Percentiles rank a stretch among this genome's conserved stretches.
These are phyloP conservation scores for Popillia japonica DNA, from an alignment of 1,140 invertebrate genomes.

Conservation along the genomic window DNA sequence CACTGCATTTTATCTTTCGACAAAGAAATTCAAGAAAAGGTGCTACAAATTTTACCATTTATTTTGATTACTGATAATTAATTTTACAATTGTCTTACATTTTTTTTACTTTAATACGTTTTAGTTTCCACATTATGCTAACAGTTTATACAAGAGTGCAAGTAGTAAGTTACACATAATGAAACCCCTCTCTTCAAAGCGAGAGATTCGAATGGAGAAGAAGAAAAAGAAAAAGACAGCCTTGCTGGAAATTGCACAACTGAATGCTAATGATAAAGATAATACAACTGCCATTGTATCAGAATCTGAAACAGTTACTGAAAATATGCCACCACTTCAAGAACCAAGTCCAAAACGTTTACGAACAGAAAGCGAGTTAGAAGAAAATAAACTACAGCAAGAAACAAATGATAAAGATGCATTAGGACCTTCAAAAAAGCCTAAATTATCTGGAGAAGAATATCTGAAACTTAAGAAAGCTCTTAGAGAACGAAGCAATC, in stretches of 20 bases:
- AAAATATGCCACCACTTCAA: slow-evolving; percentile 30
- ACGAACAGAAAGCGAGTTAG: slow-evolving; percentile 45
- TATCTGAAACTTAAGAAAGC: slow-evolving; percentile 66
- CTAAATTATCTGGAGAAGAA: slow-evolving; percentile 62
- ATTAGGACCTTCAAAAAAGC: slow-evolving; percentile 44
- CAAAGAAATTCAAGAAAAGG: background rate
- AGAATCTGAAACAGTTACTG: slow-evolving; percentile 8
- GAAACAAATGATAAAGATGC: background rate
- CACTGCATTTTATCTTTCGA: background rate
- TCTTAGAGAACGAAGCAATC: slow-evolving; percentile 65
- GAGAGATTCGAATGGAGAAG: slow-evolving; percentile 63
- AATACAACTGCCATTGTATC: slow-evolving; percentile 42
- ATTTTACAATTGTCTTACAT: background rate
- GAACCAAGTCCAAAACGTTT: slow-evolving; percentile 55
- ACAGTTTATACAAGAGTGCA: background rate
- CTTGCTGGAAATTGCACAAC: slow-evolving; percentile 67
- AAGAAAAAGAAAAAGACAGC: slow-evolving; percentile 72
- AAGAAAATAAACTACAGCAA: background rate
- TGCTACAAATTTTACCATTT: background rate
- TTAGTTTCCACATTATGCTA: background rate
- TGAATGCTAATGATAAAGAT: slow-evolving; percentile 67
- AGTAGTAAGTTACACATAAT: background rate
- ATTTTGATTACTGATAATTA: background rate
- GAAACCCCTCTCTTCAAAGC: slow-evolving; percentile 21
- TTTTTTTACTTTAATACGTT: background rate